These are phyloP conservation scores for Tragelaphus imberbis DNA, from an alignment of 2,113 vertebrate genomes.

Conservation along the genomic window DNA sequence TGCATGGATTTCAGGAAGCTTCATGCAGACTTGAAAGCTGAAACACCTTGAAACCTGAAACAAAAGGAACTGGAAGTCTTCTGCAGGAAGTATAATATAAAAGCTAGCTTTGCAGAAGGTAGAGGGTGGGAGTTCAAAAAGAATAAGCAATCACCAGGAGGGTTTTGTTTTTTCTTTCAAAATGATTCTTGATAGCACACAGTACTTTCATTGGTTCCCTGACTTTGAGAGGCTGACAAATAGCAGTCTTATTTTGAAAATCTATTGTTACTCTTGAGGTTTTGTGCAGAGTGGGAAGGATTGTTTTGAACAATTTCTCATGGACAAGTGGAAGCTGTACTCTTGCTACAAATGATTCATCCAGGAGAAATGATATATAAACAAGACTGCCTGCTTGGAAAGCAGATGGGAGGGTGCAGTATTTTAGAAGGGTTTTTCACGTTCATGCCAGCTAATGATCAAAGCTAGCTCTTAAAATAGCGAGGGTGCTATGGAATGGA, in stretches of 20 bases:
- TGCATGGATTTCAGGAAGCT: neutral
- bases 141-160: neutral
- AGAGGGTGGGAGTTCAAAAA: neutral
- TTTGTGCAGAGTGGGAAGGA: constrained; percentile 25
- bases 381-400: constrained; percentile 54
- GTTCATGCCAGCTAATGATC: neutral
- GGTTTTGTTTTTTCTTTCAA: constrained; percentile 8
- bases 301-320: constrained; percentile 57
- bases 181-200: neutral
- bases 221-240: constrained; percentile 53
- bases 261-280: constrained; percentile 32
- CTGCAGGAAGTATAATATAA: constrained; percentile 10
- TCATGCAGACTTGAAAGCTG: neutral
- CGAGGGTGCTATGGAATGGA: neutral
- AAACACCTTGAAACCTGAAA: constrained; percentile 10
- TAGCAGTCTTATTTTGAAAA: constrained; percentile 28
- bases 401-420: neutral
- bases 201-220: constrained; percentile 18
- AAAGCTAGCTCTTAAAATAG: neutral
- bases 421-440: constrained; percentile 31
- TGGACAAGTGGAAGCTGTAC: constrained; percentile 40
- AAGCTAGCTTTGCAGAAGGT: constrained; percentile 8
- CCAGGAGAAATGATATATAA: constrained; percentile 41
- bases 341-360: constrained; percentile 56
- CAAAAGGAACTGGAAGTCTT: constrained; percentile 30